phyloP scores from a whole-genome alignment of 2,113 vertebrate genomes.

The Phylloscopus whistleri region DNA sequence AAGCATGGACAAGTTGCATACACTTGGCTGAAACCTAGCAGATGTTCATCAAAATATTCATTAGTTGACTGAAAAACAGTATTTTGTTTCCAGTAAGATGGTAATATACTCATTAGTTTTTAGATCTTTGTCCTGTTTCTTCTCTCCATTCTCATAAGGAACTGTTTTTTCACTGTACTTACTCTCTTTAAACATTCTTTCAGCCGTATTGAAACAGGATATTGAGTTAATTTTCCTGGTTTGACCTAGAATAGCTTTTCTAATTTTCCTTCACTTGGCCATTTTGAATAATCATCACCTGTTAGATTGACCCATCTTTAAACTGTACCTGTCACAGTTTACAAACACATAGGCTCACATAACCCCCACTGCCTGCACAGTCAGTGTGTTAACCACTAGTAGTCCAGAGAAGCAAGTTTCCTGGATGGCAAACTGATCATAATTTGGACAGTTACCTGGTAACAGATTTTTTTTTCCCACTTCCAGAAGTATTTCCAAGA shows the following conservation, averaged over 20 bases:
- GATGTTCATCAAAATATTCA: background rate
- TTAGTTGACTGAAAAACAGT: background rate
- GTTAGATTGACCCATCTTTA: background rate
- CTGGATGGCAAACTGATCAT: background rate
- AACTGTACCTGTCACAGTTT: background rate
- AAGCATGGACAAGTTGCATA: background rate
- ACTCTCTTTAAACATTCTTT: background rate
- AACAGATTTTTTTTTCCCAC: background rate
- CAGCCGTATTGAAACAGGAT: background rate
- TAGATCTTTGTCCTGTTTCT: background rate
- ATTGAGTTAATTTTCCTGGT: background rate
- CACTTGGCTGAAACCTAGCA: background rate
- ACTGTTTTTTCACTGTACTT: background rate
- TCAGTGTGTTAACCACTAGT: background rate
- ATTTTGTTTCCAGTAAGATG: background rate
- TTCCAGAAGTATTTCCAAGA: background rate
- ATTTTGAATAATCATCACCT: background rate
- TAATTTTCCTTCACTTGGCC: background rate
- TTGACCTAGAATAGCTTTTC: background rate
- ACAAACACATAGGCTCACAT: background rate
- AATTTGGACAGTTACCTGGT: background rate
- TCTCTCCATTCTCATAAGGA: background rate
- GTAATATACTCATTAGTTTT: background rate
- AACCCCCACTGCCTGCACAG: fast-evolving
- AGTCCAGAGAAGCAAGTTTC: background rate